These are phyloP conservation scores for Tipula helvola DNA, from an alignment of 2,888 invertebrate species.

Conservation along the genomic window DNA sequence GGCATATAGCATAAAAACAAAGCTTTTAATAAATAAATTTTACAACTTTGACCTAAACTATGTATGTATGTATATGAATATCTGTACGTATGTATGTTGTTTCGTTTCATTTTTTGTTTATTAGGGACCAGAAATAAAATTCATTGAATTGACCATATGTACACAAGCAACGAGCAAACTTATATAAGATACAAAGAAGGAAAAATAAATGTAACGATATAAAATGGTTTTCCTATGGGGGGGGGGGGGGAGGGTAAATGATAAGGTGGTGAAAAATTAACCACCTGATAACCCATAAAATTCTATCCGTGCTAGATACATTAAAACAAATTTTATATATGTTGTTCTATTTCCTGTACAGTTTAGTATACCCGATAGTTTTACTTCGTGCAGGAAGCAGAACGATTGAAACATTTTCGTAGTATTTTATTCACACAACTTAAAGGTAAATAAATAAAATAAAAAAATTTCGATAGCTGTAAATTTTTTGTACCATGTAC, in stretches of 20 bases:
- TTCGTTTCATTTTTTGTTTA: neutral
- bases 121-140: neutral
- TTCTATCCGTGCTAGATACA: neutral
- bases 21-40: conserved; percentile 4
- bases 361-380: neutral
- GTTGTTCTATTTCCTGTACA: neutral
- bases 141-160: neutral
- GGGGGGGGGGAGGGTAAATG: neutral
- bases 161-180: neutral
- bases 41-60: neutral
- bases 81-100: neutral
- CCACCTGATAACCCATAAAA: conserved; percentile 4
- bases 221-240: neutral
- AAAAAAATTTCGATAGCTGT: neutral
- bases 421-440: neutral
- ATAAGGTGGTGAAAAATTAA: neutral
- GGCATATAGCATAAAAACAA: neutral
- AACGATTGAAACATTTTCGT: neutral
- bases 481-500: neutral
- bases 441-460: neutral
- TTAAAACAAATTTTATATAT: neutral
- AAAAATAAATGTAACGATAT: neutral
- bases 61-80: neutral
- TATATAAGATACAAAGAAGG: neutral
- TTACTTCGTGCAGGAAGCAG: neutral